Conservation (phyloP, 2,888 invertebrate species). For the Sesia bembeciformis region DNA sequence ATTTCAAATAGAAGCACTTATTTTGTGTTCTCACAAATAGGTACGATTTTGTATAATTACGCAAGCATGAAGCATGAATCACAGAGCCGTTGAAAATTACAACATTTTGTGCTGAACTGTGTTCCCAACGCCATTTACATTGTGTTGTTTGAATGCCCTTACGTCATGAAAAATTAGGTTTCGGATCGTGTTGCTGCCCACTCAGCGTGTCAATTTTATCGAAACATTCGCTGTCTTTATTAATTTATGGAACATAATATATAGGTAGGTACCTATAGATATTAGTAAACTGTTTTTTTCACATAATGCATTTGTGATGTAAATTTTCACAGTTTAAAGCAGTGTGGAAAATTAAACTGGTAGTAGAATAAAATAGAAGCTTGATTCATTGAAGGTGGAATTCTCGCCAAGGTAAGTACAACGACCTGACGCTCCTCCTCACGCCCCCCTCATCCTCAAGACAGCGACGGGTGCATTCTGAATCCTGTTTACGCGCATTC, state of each 20-base stretch:
- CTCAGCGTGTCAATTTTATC: constrained; percentile 1
- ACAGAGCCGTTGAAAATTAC: constrained; percentile 21
- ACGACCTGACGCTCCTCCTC: too few species aligned
- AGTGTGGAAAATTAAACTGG: too few species aligned
- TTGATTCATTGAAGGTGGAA: too few species aligned
- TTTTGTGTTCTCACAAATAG: constrained; percentile 3
- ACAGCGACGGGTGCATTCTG: constrained; percentile 27
- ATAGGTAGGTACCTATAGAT: too few species aligned
- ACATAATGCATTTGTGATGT: too few species aligned
- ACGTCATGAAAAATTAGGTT: constrained; percentile 16
- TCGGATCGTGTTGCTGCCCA: constrained; percentile 9
- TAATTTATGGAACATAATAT: too few species aligned
- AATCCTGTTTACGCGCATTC: constrained; percentile 57
- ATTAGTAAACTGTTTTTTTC: too few species aligned
- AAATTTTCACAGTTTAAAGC: too few species aligned
- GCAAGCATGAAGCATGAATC: constrained; percentile 33
- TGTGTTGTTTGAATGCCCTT: constrained; percentile 10
- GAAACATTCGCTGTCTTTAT: too few species aligned
- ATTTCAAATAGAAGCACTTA: background rate
- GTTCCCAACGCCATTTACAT: background rate
- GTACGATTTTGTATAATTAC: constrained; percentile 9
- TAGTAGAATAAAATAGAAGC: too few species aligned
- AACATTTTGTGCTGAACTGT: constrained; percentile 11
- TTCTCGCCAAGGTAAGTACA: too few species aligned
- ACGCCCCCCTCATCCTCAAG: constrained; percentile 16